Percentiles rank a stretch among this genome's conserved stretches.
These are phyloP conservation scores for Eospalax fontanierii DNA, from an alignment of 2,797 vertebrate genomes.

Conservation along the genomic window DNA sequence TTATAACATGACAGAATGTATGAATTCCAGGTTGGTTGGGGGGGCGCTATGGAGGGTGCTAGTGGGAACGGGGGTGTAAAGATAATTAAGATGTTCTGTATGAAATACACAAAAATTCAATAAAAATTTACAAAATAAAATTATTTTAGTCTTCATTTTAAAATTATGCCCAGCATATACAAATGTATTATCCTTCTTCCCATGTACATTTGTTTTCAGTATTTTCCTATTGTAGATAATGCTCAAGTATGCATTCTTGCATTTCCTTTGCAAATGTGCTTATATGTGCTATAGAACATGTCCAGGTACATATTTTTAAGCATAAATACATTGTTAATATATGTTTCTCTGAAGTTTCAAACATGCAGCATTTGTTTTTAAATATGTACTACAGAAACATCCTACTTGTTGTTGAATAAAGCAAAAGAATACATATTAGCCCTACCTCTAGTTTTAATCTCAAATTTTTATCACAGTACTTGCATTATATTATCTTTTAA, in stretches of 20 bases:
- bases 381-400: not conserved
- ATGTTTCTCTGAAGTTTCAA: conserved; percentile 26
- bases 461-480: conserved; percentile 38
- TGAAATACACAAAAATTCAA: too few species aligned
- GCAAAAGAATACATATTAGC: not conserved
- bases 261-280: conserved; percentile 1
- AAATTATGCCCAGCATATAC: not conserved
- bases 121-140: not conserved
- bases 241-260: not conserved
- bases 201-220: conserved; percentile 25
- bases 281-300: not conserved
- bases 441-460: conserved; percentile 5
- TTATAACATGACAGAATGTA: too few species aligned
- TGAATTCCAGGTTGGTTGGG: too few species aligned
- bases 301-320: not conserved
- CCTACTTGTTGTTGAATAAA: conserved; percentile 37
- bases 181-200: too few species aligned
- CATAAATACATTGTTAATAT: conserved; percentile 38
- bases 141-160: conserved; percentile 56
- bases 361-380: conserved; percentile 27
- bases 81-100: not conserved
- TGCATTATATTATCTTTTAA: conserved; percentile 37
- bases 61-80: too few species aligned
- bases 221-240: not conserved
- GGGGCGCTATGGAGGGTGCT: too few species aligned